Evolutionary conservation across 2,797 vertebrate genomes (phyloP).

Genomic region (Novumbra hubbsi): DNA sequence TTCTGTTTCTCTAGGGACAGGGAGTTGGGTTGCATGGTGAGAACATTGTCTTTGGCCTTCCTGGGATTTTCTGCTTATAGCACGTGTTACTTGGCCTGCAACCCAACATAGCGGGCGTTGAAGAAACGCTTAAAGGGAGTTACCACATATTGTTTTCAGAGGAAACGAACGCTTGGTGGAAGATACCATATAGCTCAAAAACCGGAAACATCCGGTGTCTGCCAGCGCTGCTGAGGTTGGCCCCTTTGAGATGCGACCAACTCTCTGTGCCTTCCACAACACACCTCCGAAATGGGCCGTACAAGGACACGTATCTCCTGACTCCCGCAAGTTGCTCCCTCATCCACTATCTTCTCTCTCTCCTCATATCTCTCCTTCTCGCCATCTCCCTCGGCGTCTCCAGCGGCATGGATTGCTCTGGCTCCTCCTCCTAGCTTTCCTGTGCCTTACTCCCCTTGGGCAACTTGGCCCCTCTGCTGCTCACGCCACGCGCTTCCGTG

Average conservation of each 20-base stretch:
- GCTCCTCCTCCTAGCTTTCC: slow-evolving; percentile 37
- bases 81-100: not conserved
- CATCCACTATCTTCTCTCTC: not conserved
- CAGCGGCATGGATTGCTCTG: slow-evolving; percentile 32
- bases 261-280: slow-evolving; percentile 51
- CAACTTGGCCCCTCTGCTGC: slow-evolving; percentile 19
- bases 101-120: too few species aligned
- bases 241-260: slow-evolving; percentile 63
- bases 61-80: not conserved
- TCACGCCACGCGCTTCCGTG: slow-evolving; percentile 66
- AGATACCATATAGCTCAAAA: too few species aligned
- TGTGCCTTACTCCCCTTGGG: slow-evolving; percentile 38
- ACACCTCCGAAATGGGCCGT: slow-evolving; percentile 51
- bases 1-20: not conserved
- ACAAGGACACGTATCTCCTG: slow-evolving; percentile 43
- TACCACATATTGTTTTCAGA: too few species aligned
- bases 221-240: not conserved
- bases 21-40: slow-evolving; percentile 10
- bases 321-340: slow-evolving; percentile 21
- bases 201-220: too few species aligned
- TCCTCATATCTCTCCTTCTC: not conserved
- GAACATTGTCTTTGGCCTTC: not conserved
- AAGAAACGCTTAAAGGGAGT: too few species aligned
- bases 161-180: too few species aligned
- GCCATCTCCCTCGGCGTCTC: not conserved